Base-by-base conservation (phyloP, 2,113 vertebrate genomes). In the Delphinapterus leucas region DNA sequence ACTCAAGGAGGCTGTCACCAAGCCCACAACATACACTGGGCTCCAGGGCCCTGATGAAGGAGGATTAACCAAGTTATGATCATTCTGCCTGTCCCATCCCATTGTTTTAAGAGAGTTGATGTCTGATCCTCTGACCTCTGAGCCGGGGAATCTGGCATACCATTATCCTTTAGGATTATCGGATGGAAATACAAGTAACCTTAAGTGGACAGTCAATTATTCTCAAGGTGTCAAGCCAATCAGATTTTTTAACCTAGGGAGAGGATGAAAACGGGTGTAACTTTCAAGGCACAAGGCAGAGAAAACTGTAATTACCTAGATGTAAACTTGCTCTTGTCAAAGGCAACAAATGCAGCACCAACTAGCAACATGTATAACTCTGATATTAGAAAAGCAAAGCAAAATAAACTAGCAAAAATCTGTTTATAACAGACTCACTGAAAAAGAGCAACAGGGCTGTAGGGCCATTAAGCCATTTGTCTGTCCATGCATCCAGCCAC, bases 121-220 rank as follows among this genome's bases (percentile, higher is more conserved):
- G 25, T 61, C 82, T 76, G 47, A 55, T 71, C 73, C n/a, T 88
- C 91, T 88, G 93, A 91, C 38, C 60, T 68, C 17, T 88, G 85
- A 47, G 70, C 77, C 13, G 28, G 33, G 67, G 44, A 95, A 68
- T 85, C 49, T 71, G 92, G 71, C 73, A 88, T 91, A 71, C 38
- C 25, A 28, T 71, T 58, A 92, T 88, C 76, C 41, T 84, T 74
- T 4, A 44, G 95, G 88, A 94, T 95, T 84, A 95, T 70, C 82
- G 71, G 81, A 94, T 70, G 41, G 65, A 94, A 90, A 94, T 28
- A 53, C 17, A 28, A 93, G 85, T 36, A 63, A 60, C 71, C 85
- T 70, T 93, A 88, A 60, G 25, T 11, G 49, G 70, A 81, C 58
- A 44, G 41, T 73, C 73, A 65, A 71, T 94, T 94, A 60, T 36